These are phyloP conservation scores for Torymus aiolomorphi DNA, from an alignment of 2,888 invertebrate species.

Conservation along the genomic window DNA sequence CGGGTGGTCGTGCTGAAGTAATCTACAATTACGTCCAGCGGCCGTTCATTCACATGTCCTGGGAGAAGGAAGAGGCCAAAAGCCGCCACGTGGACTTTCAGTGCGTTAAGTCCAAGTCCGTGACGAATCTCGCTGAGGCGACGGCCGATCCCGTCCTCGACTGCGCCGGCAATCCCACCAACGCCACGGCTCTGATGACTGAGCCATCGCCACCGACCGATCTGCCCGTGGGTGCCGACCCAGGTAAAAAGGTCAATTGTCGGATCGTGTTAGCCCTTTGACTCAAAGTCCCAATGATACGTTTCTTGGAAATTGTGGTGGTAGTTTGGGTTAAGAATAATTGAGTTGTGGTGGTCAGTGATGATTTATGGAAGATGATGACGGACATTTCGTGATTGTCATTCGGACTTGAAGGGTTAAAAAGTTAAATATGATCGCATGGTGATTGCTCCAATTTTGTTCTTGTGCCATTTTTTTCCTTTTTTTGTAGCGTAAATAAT, in stretches of 20 bases:
- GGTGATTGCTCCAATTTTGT: background rate
- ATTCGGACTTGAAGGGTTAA: too few species aligned
- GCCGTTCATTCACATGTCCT: constrained; percentile 99
- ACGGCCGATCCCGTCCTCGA: constrained; percentile 91
- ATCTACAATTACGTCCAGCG: constrained; percentile 99
- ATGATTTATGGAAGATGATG: too few species aligned
- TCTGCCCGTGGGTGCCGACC: constrained; percentile 68
- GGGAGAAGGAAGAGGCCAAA: constrained; percentile 99
- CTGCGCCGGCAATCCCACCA: constrained; percentile 77
- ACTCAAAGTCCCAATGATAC: too few species aligned
- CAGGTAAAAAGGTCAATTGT: constrained; percentile 55
- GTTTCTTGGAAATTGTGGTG: too few species aligned
- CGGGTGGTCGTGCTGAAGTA: constrained; percentile 96
- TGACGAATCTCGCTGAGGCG: constrained; percentile 96
- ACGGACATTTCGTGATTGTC: too few species aligned
- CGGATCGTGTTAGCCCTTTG: too few species aligned
- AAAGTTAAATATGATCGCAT: too few species aligned
- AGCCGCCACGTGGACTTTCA: constrained; percentile 99
- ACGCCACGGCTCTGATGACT: constrained; percentile 70
- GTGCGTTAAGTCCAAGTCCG: constrained; percentile 98
- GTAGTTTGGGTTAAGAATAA: too few species aligned
- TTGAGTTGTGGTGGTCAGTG: too few species aligned
- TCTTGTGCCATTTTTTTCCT: too few species aligned
- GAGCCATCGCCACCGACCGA: constrained; percentile 67
- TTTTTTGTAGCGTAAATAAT: too few species aligned